A percentile compares a stretch with the other conserved stretches of the same genome.
Evolutionary conservation across 64 coral and sea anemone species (phyloP).

Genomic region (Trachythela sp.): DNA sequence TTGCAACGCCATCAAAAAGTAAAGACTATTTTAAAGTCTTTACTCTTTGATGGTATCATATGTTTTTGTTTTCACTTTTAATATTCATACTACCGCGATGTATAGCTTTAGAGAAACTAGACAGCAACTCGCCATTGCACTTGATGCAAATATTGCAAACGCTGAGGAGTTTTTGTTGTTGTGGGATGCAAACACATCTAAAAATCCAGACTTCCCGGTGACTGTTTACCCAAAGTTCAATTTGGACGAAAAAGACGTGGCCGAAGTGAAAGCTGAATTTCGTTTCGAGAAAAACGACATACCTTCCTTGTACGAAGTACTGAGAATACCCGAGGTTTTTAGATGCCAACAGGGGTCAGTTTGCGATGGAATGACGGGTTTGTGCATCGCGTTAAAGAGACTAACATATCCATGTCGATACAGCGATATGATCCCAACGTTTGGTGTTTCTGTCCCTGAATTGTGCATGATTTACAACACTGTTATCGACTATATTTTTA

Average conservation of each 20-base stretch:
- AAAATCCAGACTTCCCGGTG: conserved; percentile 10
- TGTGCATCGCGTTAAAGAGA: no score
- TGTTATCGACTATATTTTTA: no score
- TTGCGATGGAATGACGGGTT: no score
- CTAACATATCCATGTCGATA: no score
- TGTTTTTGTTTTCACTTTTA: background rate
- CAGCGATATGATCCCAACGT: no score
- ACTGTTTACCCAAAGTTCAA: conserved; percentile 18
- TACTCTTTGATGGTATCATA: background rate
- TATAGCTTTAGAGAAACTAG: conserved; percentile 14
- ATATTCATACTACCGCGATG: background rate
- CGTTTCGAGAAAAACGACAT: background rate
- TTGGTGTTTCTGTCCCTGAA: no score
- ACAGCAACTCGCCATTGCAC: conserved; percentile 8
- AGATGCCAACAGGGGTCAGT: background rate
- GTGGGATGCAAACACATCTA: conserved; percentile 19
- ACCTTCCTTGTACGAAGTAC: background rate
- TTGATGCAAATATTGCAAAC: background rate
- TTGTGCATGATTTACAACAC: no score
- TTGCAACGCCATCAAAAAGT: background rate
- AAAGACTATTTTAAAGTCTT: background rate
- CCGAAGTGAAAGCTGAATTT: background rate
- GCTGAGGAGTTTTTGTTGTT: conserved; percentile 10
- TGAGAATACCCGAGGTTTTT: background rate
- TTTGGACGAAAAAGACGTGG: background rate